A percentile compares a stretch with the other conserved stretches of the same genome.
Conservation (phyloP, 2,888 invertebrate genomes). For the Drosophila vallismaia region DNA sequence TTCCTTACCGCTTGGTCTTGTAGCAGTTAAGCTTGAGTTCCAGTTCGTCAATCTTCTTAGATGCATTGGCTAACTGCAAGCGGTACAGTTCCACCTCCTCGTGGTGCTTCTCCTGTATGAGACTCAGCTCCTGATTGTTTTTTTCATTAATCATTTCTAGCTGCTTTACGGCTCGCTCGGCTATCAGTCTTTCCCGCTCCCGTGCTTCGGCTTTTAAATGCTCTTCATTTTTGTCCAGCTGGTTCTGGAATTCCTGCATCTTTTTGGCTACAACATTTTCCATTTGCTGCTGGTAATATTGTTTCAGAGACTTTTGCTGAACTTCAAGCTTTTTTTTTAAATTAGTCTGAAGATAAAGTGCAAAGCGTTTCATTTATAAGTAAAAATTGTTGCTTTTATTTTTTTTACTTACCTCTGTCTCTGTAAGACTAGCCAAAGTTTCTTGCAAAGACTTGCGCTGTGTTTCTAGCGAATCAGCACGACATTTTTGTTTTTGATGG, state of each 20-base stretch:
- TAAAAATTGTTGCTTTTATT: background rate
- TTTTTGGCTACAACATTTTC: conserved; percentile 91
- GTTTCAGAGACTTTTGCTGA: conserved; percentile 88
- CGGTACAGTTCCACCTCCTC: conserved; percentile 91
- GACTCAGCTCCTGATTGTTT: conserved; percentile 89
- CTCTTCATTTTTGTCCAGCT: conserved; percentile 89
- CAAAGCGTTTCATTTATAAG: background rate
- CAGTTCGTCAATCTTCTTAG: conserved; percentile 87
- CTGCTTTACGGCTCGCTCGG: conserved; percentile 89
- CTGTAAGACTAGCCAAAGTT: conserved; percentile 84
- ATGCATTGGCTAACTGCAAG: conserved; percentile 88
- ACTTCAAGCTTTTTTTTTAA: conserved; percentile 86
- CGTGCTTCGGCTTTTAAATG: conserved; percentile 87
- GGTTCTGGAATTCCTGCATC: conserved; percentile 90
- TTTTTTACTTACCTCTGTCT: conserved; percentile 85
- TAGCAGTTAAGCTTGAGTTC: conserved; percentile 85
- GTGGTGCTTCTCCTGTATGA: conserved; percentile 90
- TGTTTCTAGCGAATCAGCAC: conserved; percentile 85
- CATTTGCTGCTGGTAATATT: conserved; percentile 91
- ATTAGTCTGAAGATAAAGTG: conserved; percentile 81
- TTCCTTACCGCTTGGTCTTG: conserved; percentile 78
- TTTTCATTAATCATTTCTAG: conserved; percentile 89
- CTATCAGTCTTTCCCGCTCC: conserved; percentile 87
- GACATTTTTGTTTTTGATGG: conserved; percentile 85
- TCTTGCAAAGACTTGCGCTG: conserved; percentile 86